Conservation (phyloP, 35 echinoderm and acorn worm genomes). For the Ophioderma brevispina region DNA sequence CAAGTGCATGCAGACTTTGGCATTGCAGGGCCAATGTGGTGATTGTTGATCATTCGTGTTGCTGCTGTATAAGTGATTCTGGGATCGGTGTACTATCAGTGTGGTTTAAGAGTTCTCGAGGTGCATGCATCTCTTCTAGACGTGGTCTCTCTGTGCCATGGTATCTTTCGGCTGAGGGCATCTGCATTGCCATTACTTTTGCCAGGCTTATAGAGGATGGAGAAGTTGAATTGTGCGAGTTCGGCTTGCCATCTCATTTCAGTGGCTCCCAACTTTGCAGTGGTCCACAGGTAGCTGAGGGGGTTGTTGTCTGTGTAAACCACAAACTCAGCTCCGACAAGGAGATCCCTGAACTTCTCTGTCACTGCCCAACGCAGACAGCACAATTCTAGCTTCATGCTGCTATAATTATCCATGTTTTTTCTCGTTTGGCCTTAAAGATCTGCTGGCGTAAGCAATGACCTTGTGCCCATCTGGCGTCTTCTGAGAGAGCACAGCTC, state of each 20-base stretch:
- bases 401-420: slow-evolving; percentile 86
- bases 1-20: no score
- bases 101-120: no score
- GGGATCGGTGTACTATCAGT: neutral
- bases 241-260: slow-evolving; percentile 59
- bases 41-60: neutral
- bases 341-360: slow-evolving; percentile 73
- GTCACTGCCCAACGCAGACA: slow-evolving; percentile 71
- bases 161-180: slow-evolving; percentile 30
- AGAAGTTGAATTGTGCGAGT: slow-evolving; percentile 52
- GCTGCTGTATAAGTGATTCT: neutral
- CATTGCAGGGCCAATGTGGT: neutral
- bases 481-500: slow-evolving; percentile 52
- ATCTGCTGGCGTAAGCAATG: slow-evolving; percentile 33
- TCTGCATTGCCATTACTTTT: slow-evolving; percentile 54
- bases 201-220: slow-evolving; percentile 42
- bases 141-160: neutral
- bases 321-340: slow-evolving; percentile 55
- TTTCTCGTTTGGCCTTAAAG: neutral
- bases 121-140: neutral
- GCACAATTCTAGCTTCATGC: slow-evolving; percentile 78
- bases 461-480: slow-evolving; percentile 5
- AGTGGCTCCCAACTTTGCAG: slow-evolving; percentile 55
- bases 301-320: slow-evolving; percentile 81
- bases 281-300: slow-evolving; percentile 34